Evolutionary conservation across 2,113 vertebrate genomes (phyloP).

Genomic region (Carollia perspicillata): DNA sequence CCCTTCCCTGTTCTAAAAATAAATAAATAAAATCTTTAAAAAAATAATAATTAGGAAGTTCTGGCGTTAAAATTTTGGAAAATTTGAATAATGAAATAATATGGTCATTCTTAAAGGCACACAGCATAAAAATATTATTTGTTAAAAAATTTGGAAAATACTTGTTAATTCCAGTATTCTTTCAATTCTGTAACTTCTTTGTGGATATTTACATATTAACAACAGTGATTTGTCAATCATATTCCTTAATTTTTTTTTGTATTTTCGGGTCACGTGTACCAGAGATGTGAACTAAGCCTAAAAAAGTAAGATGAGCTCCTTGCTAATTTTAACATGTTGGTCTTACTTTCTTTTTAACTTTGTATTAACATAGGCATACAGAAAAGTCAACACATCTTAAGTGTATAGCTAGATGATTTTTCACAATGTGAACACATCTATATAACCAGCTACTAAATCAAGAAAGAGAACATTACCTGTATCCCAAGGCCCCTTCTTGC

Average conservation of each 20-base stretch:
- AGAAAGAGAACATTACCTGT: neutral
- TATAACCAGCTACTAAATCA: neutral
- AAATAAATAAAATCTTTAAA: too few relatives aligned
- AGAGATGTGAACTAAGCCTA: neutral
- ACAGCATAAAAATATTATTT: neutral
- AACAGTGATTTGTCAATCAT: neutral
- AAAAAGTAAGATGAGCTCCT: neutral
- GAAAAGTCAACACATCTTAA: neutral
- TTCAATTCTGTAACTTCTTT: neutral
- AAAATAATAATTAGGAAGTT: neutral
- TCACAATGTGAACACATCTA: neutral
- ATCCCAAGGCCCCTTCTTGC: neutral
- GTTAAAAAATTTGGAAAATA: conserved; percentile 2
- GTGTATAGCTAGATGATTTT: neutral
- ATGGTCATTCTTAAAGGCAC: neutral
- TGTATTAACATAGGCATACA: neutral
- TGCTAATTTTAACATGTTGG: neutral
- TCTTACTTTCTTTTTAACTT: conserved; percentile 13
- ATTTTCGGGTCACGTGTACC: neutral
- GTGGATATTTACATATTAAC: neutral
- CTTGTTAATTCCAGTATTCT: neutral
- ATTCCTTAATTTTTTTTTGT: conserved; percentile 22
- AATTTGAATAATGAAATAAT: conserved; percentile 30
- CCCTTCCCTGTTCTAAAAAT: too few relatives aligned
- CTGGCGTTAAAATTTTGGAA: neutral